Percentiles rank a stretch among this genome's conserved stretches.
Evolutionary conservation across 2,888 invertebrate genomes (phyloP).

Genomic region (Hololepta plana): DNA sequence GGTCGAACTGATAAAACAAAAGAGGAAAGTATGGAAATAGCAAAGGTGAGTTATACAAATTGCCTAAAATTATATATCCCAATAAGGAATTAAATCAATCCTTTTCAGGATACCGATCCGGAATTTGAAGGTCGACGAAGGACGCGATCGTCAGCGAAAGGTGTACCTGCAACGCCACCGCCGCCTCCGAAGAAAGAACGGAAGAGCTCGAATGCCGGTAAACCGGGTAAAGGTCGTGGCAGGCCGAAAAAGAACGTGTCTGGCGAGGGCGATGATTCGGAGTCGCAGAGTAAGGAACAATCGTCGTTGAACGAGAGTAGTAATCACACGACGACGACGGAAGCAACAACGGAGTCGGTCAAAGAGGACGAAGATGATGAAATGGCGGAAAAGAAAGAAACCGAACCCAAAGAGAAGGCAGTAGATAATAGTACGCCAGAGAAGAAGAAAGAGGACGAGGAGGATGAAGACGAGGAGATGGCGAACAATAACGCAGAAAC

Average conservation of each 20-base stretch:
- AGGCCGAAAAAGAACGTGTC: slow-evolving; percentile 20
- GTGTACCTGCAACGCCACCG: slow-evolving; percentile 32
- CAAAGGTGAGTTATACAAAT: too few relatives aligned
- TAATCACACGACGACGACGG: slow-evolving; percentile 16
- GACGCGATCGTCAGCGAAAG: slow-evolving; percentile 36
- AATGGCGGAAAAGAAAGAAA: slow-evolving; percentile 4
- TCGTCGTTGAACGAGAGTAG: slow-evolving; percentile 23
- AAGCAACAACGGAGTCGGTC: slow-evolving; percentile 11
- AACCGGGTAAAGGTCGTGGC: slow-evolving; percentile 19
- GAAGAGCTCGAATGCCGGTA: slow-evolving; percentile 14
- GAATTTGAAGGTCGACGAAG: slow-evolving; percentile 36
- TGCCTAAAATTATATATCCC: too few relatives aligned
- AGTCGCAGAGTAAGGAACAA: slow-evolving; percentile 14
- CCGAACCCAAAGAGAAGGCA: slow-evolving; percentile 6
- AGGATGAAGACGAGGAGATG: slow-evolving; percentile 13
- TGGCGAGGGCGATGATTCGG: slow-evolving; percentile 13
- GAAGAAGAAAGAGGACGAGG: slow-evolving; percentile 6
- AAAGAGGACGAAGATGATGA: slow-evolving; percentile 6
- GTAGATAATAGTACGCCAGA: not conserved
- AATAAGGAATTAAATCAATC: slow-evolving; percentile 2
- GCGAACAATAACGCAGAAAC: slow-evolving; percentile 18
- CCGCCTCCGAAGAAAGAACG: slow-evolving; percentile 32
- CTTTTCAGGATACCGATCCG: slow-evolving; percentile 28
- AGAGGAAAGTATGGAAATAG: too few relatives aligned
- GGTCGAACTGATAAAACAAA: too few relatives aligned